Evolutionary conservation across 2,113 vertebrate genomes (phyloP).

Genomic region (Noctilio leporinus): DNA sequence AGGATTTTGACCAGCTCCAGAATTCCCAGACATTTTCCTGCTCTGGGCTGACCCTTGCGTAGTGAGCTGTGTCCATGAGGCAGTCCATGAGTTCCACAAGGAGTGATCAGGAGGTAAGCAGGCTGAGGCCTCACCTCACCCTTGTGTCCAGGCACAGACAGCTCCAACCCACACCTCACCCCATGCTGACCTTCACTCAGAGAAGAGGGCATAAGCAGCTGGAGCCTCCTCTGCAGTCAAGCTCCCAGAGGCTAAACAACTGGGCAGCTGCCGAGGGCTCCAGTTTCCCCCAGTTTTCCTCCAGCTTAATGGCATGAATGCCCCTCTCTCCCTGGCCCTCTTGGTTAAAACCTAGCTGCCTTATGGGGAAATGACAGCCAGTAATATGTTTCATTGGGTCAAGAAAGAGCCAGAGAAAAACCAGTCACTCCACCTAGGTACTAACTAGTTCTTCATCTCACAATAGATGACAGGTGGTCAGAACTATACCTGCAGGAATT

Average conservation of each 20-base stretch:
- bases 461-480: neutral
- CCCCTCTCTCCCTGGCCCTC: neutral
- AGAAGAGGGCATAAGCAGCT: neutral
- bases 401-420: neutral
- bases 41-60: neutral
- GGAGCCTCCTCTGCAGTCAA: neutral
- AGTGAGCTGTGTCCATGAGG: neutral
- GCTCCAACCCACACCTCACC: too few relatives aligned
- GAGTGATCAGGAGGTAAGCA: neutral
- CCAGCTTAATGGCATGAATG: too few relatives aligned
- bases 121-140: fast-evolving
- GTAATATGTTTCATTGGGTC: neutral
- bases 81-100: neutral
- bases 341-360: neutral
- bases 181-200: neutral
- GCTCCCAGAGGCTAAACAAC: neutral
- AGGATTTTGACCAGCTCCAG: neutral
- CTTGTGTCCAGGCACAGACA: neutral
- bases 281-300: neutral
- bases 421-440: neutral
- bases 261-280: neutral
- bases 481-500: neutral
- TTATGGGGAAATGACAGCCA: neutral
- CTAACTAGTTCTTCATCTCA: neutral
- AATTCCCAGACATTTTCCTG: neutral